These are phyloP conservation scores for Rhea americana DNA, from an alignment of 2,113 vertebrate genomes.

Conservation along the genomic window DNA sequence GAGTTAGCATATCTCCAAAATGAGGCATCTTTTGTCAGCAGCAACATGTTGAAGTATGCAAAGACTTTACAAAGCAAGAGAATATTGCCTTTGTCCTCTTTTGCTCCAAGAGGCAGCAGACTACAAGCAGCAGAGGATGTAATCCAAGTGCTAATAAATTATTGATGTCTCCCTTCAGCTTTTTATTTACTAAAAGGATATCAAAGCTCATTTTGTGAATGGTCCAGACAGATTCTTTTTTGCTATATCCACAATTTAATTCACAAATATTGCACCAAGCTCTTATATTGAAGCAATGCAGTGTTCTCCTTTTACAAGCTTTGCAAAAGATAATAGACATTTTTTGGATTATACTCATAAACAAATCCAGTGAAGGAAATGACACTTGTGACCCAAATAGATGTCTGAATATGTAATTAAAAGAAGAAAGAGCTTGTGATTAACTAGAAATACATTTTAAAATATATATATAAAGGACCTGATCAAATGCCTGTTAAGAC, in stretches of 20 bases:
- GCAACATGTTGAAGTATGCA: background rate
- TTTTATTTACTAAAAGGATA: constrained; percentile 66
- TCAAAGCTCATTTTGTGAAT: constrained; percentile 65
- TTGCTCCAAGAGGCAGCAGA: constrained; percentile 39
- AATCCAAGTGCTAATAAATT: constrained; percentile 66
- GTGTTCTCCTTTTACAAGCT: constrained; percentile 27
- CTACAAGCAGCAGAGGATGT: constrained; percentile 40
- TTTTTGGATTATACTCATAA: constrained; percentile 31
- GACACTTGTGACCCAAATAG: background rate
- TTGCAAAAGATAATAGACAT: constrained; percentile 9
- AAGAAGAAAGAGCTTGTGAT: constrained; percentile 8
- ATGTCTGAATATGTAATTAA: background rate
- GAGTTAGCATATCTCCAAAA: background rate
- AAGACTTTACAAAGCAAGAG: background rate
- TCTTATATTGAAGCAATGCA: background rate
- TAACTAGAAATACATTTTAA: background rate
- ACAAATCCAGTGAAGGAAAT: background rate
- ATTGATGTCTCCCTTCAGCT: constrained; percentile 61
- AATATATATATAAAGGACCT: background rate
- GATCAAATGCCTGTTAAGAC: background rate
- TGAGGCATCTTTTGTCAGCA: background rate
- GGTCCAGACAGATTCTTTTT: constrained; percentile 50
- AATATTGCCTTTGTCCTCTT: constrained; percentile 24
- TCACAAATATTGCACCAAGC: constrained; percentile 29
- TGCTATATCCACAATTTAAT: constrained; percentile 42